These are phyloP conservation scores for Tenualosa ilisha DNA, from an alignment of 2,797 vertebrate genomes.

Conservation along the genomic window DNA sequence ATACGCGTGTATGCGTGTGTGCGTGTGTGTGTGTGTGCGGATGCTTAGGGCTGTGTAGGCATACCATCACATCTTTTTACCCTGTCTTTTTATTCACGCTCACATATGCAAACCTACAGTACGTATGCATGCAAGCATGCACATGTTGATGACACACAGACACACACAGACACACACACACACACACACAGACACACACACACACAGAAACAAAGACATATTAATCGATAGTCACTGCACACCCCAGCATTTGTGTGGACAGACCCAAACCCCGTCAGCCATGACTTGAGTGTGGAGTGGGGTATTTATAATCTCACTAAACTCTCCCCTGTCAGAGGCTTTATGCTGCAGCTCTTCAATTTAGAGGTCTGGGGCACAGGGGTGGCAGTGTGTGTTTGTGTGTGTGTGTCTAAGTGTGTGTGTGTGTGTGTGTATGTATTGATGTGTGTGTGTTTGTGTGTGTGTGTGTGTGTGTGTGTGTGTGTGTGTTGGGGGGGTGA, in stretches of 20 bases:
- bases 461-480: not conserved
- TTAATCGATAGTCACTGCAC: not conserved
- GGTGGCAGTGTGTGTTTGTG: not conserved
- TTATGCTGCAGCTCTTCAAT: constrained; percentile 27
- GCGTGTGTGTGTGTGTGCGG: constrained; percentile 24
- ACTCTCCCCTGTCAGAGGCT: constrained; percentile 19
- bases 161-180: constrained; percentile 8
- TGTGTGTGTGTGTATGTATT: not conserved
- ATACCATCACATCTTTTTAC: constrained; percentile 28
- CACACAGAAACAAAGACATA: not conserved
- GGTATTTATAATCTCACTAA: constrained; percentile 10
- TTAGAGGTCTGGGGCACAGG: constrained; percentile 24
- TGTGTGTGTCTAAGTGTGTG: not conserved
- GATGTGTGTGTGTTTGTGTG: not conserved
- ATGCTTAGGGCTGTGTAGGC: constrained; percentile 36
- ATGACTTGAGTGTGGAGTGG: constrained; percentile 5
- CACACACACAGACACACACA: not conserved
- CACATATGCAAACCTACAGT: not conserved
- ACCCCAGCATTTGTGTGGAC: constrained; percentile 1
- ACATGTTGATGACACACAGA: not conserved
- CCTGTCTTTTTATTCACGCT: not conserved
- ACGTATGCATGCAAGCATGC: not conserved
- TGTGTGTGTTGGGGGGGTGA: not conserved
- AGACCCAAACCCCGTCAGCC: constrained; percentile 21
- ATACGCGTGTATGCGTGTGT: not conserved